These are phyloP conservation scores for Diaperis boleti DNA, from an alignment of 2,888 invertebrate genomes.

Conservation along the genomic window DNA sequence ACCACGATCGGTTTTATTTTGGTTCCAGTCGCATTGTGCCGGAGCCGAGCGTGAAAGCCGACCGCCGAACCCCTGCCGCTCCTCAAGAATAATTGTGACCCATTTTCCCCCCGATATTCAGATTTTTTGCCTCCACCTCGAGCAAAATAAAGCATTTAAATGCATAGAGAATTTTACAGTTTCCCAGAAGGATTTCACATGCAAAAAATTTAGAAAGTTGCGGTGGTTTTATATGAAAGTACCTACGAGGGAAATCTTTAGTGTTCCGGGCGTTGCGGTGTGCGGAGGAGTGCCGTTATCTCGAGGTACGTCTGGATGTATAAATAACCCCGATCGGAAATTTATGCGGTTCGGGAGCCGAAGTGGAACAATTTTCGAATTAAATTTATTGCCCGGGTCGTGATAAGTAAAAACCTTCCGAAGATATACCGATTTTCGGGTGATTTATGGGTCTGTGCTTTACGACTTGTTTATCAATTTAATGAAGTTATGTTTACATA, in stretches of 20 bases:
- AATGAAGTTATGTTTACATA: slow-evolving; percentile 31
- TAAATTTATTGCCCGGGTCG: slow-evolving; percentile 29
- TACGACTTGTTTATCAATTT: slow-evolving; percentile 31
- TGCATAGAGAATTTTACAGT: slow-evolving; percentile 66
- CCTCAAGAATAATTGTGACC: slow-evolving; percentile 31
- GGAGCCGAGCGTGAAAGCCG: slow-evolving; percentile 22
- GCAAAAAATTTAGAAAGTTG: slow-evolving; percentile 62
- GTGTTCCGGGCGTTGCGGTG: slow-evolving; percentile 32
- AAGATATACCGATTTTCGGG: slow-evolving; percentile 29
- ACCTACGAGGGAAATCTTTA: slow-evolving; percentile 44
- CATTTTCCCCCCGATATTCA: slow-evolving; percentile 49
- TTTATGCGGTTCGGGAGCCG: slow-evolving; percentile 14
- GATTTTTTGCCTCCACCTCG: slow-evolving; percentile 54
- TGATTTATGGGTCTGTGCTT: slow-evolving; percentile 27
- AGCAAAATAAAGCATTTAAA: slow-evolving; percentile 65
- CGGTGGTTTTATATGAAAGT: slow-evolving; percentile 55
- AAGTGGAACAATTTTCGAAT: slow-evolving; percentile 24
- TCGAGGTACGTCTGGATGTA: slow-evolving; percentile 14
- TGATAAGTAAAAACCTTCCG: slow-evolving; percentile 33
- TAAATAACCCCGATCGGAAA: slow-evolving; percentile 29
- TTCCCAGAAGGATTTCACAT: slow-evolving; percentile 60
- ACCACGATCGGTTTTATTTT: slow-evolving; percentile 45
- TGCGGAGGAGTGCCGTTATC: slow-evolving; percentile 8
- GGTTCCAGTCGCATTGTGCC: background rate
- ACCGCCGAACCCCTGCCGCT: slow-evolving; percentile 7